Percentiles rank a stretch among this genome's conserved stretches.
These are phyloP conservation scores for Trogon surrucura DNA, from an alignment of 2,113 vertebrate genomes.

Conservation along the genomic window DNA sequence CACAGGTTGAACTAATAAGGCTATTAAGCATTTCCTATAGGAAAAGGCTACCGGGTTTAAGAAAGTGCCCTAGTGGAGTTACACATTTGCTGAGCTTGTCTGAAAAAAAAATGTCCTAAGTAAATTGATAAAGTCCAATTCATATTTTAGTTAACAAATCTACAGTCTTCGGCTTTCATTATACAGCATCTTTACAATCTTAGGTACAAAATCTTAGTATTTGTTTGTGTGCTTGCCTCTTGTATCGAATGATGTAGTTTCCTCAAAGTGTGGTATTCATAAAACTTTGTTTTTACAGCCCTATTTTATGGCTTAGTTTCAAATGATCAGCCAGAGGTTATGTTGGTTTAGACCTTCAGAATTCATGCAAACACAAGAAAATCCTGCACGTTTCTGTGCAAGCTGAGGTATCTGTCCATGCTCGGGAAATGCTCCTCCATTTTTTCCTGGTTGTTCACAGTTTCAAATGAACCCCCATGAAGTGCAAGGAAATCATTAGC, in stretches of 20 bases:
- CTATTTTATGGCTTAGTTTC: not conserved
- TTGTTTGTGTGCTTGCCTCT: not conserved
- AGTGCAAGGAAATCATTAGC: not conserved
- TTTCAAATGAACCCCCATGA: not conserved
- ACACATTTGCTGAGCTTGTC: not conserved
- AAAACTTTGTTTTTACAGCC: not conserved
- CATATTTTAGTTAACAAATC: not conserved
- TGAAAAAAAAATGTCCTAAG: not conserved
- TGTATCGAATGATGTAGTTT: not conserved
- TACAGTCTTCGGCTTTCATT: not conserved
- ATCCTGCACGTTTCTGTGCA: not conserved
- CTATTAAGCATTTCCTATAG: not conserved
- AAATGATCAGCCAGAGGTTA: not conserved
- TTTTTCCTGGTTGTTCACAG: not conserved
- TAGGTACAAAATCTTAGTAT: not conserved
- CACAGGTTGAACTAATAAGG: not conserved
- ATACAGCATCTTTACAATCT: not conserved
- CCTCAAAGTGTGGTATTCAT: not conserved
- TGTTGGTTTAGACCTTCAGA: not conserved
- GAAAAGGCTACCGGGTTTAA: not conserved
- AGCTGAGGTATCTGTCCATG: not conserved
- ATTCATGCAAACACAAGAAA: not conserved
- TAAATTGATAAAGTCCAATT: not conserved
- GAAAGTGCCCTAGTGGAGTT: not conserved
- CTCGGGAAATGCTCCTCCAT: not conserved